Evolutionary conservation across 37 sponge, comb jelly and placozoan species (phyloP).

Genomic region (Oscarella lobularis): DNA sequence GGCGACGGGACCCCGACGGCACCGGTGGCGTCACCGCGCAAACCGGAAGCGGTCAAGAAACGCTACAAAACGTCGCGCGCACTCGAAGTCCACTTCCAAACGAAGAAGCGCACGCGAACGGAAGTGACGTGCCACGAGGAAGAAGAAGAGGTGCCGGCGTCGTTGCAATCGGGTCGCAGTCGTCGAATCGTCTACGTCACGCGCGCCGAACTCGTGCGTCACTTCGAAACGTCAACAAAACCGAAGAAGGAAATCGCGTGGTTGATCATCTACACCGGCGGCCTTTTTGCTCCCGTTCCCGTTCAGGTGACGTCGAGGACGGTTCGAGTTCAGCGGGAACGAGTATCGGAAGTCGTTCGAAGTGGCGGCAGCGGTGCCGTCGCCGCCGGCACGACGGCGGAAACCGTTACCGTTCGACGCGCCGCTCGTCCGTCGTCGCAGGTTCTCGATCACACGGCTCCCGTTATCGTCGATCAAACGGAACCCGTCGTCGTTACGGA

Average conservation of each 20-base stretch:
- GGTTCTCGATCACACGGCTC: no score
- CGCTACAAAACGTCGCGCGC: neutral
- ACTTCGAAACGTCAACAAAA: neutral
- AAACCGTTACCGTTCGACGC: no score
- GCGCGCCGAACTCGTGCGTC: neutral
- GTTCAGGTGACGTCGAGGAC: no score
- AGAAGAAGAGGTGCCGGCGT: neutral
- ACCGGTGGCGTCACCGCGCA: neutral
- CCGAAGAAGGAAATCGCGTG: neutral
- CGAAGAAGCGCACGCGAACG: neutral
- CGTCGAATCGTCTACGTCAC: neutral
- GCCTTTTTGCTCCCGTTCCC: neutral
- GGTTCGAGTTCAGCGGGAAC: no score
- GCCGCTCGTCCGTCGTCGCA: no score
- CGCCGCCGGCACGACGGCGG: no score
- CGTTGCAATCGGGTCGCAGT: neutral
- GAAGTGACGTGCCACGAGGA: neutral
- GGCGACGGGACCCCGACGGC: no score
- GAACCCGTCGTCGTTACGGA: no score
- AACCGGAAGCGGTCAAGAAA: no score
- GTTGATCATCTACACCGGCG: neutral
- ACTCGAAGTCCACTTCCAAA: neutral
- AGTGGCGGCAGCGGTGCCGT: no score
- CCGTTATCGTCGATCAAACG: no score
- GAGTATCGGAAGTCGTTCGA: no score